Evolutionary conservation across 2,888 invertebrate species (phyloP), one percentile per base, ranked within the genome.

Genomic region (Hirtodrosophila alboralis): DNA sequence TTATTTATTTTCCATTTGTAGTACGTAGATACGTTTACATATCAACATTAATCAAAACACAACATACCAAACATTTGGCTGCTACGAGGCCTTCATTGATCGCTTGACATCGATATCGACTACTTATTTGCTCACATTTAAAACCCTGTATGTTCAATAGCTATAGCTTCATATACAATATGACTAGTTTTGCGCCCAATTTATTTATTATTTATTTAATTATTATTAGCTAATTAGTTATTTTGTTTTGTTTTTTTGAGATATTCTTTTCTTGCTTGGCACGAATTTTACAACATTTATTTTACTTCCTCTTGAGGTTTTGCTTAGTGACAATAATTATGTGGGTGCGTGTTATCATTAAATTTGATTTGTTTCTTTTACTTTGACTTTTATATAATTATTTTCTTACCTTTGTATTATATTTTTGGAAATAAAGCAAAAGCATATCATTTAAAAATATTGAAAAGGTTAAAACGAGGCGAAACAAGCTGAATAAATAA

Each of bases 71-170:
- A 72, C 33, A 54, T 61, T 61, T 66, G 49, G 61, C 44, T 49
- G 53, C 61, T 67, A 68, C 38, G 40, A 45, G 41, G 49, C 54
- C 56, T 45, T 51, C 31, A 60, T 40, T 60, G 34, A 61, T 72
- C 43, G 67, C 52, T 47, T 49, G 37, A 73, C 36, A 60, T 47
- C 53, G 36, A 23, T 44, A 66, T 59, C 43, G 14, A 36, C 66
- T 84, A 64, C 57, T 48, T 83, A 76, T 76, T 77, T 84, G 76
- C 84, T 81, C 86, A 84, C 81, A 81, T 81, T 86, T 86, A 86
- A 83, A 83, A 83, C 83, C 83, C 83, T 83, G 83, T 83, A 83
- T 83, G 81, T 84, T 80, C 79, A 85, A 85, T 85, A 80, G 73
- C 76, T 80, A 80, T 80, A 85, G 80, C 73, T 75, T 76, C 62